Conservation (phyloP, 2,888 invertebrate genomes). For the Cylloceria caligata region DNA sequence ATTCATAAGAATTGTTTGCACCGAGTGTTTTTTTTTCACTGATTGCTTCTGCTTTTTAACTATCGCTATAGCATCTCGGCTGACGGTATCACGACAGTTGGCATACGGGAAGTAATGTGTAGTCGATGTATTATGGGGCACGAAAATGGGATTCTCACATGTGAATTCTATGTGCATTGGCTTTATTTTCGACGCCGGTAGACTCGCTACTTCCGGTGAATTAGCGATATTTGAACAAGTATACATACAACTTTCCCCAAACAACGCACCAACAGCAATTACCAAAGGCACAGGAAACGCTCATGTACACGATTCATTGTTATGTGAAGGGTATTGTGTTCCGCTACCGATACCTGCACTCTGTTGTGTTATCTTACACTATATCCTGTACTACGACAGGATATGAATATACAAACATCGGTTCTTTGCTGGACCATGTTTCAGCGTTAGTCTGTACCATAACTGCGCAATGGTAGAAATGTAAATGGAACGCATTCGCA, state of each 20-base stretch:
- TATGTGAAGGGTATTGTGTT: background rate
- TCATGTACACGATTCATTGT: conserved; percentile 3
- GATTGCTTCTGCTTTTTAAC: too few relatives aligned
- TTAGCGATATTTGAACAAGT: conserved; percentile 33
- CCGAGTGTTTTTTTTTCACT: too few relatives aligned
- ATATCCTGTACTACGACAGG: background rate
- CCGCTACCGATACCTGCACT: background rate
- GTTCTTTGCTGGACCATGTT: background rate
- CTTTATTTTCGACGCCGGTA: background rate
- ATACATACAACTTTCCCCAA: conserved; percentile 1
- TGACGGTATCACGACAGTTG: too few relatives aligned
- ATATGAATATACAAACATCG: background rate
- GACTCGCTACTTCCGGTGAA: background rate
- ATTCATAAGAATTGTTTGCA: too few relatives aligned
- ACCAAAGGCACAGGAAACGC: conserved; percentile 1
- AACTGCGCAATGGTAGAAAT: background rate
- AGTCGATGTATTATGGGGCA: background rate
- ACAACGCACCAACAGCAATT: conserved; percentile 1
- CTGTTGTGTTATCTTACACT: background rate
- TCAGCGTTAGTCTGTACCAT: background rate
- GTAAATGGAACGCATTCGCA: background rate
- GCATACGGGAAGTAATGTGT: background rate
- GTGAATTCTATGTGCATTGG: background rate
- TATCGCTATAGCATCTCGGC: too few relatives aligned
- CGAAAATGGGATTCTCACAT: background rate